Percentiles rank a stretch among this genome's conserved stretches.
phyloP scores from a whole-genome alignment of 2,888 invertebrate genomes.

The Andrena bicolor region DNA sequence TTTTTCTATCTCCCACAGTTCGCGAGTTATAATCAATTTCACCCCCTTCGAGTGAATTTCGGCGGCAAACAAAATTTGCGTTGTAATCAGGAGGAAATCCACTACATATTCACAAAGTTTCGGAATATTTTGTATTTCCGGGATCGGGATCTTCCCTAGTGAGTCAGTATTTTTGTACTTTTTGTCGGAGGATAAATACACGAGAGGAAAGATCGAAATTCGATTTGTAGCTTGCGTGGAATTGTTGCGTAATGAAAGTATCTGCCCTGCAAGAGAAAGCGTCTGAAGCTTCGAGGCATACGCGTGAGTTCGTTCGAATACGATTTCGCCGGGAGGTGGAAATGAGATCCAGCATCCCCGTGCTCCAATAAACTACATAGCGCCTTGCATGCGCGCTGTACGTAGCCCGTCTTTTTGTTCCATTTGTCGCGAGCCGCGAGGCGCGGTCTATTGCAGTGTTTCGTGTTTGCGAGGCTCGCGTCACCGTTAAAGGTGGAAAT shows the following conservation, averaged over 20 bases:
- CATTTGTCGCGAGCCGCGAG: constrained; percentile 35
- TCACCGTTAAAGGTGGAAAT: constrained; percentile 27
- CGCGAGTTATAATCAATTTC: too few relatives aligned
- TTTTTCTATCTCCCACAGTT: too few relatives aligned
- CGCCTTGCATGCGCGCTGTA: constrained; percentile 31
- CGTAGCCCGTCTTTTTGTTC: constrained; percentile 53
- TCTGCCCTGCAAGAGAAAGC: background rate
- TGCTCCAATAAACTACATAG: constrained; percentile 58
- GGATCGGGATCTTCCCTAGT: too few relatives aligned
- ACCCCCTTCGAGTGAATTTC: too few relatives aligned
- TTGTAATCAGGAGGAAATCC: too few relatives aligned
- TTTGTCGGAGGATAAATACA: too few relatives aligned
- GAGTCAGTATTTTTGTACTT: too few relatives aligned
- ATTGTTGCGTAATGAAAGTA: background rate
- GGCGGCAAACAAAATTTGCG: too few relatives aligned
- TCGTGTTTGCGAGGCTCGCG: constrained; percentile 13
- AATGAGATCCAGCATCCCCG: constrained; percentile 25
- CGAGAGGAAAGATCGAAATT: too few relatives aligned
- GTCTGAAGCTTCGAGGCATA: background rate
- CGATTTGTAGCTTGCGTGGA: too few relatives aligned
- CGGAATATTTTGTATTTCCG: too few relatives aligned
- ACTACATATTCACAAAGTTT: too few relatives aligned
- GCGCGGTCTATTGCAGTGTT: constrained; percentile 20
- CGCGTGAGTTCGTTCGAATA: constrained; percentile 6
- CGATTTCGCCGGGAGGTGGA: constrained; percentile 7